Evolutionary conservation across 2,797 vertebrate genomes (phyloP).

Genomic region (Rhinoraja longicauda): DNA sequence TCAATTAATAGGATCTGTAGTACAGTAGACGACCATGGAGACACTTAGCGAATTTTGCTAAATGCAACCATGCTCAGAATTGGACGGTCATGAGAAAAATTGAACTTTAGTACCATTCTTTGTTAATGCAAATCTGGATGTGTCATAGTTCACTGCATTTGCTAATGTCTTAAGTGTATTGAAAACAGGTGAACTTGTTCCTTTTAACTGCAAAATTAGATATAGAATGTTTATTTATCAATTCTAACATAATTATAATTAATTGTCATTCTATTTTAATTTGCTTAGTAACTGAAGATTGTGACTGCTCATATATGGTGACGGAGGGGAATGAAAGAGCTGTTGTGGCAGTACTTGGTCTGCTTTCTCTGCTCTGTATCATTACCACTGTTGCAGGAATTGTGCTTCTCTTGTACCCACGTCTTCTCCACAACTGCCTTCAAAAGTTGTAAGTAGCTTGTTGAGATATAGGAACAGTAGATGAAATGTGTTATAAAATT

Average conservation of each 20-base stretch:
- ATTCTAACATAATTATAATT: not conserved
- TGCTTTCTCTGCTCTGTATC: conserved; percentile 22
- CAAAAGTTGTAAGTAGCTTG: conserved; percentile 33
- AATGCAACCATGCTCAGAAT: not conserved
- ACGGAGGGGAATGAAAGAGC: conserved; percentile 29
- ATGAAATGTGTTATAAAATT: not conserved
- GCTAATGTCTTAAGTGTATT: not conserved
- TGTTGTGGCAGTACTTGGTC: conserved; percentile 32
- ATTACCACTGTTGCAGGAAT: not conserved
- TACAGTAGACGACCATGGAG: not conserved
- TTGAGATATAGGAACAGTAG: not conserved
- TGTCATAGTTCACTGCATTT: not conserved
- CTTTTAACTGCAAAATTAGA: not conserved
- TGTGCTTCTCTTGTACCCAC: conserved; percentile 6
- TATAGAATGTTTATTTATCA: not conserved
- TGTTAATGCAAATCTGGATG: not conserved
- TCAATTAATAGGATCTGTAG: not conserved
- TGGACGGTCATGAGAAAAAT: not conserved
- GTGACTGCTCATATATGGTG: conserved; percentile 17
- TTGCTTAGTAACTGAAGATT: not conserved
- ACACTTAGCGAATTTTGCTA: not conserved
- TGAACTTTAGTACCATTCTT: not conserved
- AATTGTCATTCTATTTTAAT: not conserved
- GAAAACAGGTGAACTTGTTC: not conserved
- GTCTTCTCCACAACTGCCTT: not conserved